Percentiles rank a stretch among this genome's conserved stretches.
These are phyloP conservation scores for Ctenomys sociabilis DNA, from an alignment of 2,113 vertebrate species.

Conservation along the genomic window DNA sequence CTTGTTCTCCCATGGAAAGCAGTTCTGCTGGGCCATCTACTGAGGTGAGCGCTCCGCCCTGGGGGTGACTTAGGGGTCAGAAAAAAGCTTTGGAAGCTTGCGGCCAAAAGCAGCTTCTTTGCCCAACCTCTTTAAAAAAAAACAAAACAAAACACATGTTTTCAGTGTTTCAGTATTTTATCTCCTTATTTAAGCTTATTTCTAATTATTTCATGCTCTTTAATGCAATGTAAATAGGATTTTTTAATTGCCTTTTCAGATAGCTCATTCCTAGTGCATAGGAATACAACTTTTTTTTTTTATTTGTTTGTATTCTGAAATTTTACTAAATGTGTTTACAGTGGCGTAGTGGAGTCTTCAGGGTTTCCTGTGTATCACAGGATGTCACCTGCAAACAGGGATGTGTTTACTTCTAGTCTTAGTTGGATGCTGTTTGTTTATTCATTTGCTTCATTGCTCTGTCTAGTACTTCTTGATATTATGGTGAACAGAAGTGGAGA, in stretches of 20 bases:
- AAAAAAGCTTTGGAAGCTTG: constrained; percentile 23
- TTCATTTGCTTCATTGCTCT: not conserved
- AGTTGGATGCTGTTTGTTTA: not conserved
- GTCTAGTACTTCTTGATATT: accelerated
- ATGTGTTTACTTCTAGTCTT: not conserved
- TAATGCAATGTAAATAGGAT: not conserved
- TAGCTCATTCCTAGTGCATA: not conserved
- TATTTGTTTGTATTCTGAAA: not conserved
- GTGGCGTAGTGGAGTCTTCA: not conserved
- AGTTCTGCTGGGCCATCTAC: not conserved
- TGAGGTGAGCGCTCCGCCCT: not conserved
- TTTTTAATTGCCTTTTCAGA: not conserved
- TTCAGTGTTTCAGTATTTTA: not conserved
- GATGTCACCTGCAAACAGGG: too few relatives aligned
- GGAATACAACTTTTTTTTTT: not conserved
- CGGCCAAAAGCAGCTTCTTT: constrained; percentile 46
- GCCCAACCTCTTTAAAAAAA: too few relatives aligned
- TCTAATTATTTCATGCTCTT: not conserved
- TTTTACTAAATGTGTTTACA: not conserved
- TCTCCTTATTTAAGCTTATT: not conserved
- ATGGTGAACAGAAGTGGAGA: not conserved
- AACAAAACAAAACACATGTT: not conserved
- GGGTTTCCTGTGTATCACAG: not conserved
- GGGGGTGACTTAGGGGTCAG: not conserved
- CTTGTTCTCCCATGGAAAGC: constrained; percentile 58